Evolutionary conservation across 1,140 invertebrate genomes (phyloP), one percentile per base, ranked within the genome.

Genomic region (Hetaerina americana): DNA sequence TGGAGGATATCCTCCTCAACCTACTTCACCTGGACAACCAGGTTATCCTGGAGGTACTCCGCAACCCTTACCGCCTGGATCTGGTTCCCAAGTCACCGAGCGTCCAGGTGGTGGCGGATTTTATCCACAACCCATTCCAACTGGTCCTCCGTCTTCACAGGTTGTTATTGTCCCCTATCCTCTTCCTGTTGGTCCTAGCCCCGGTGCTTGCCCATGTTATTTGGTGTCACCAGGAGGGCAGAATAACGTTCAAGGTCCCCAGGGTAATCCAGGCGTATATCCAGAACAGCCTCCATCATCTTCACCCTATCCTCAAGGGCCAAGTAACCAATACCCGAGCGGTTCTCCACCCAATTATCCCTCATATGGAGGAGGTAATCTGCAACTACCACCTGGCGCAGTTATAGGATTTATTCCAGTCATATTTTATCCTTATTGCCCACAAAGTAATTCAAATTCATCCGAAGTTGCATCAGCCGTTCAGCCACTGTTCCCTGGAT

Each of bases 381-480:
- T n/a, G 3, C 40, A 57, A 57, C 40, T 57, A 3, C 40, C 40
- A 57, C 3, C 40, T 57, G 40, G 40, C 22, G 40, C 40, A 2
- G 40, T 57, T n/a, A 10, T 57, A 27, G 86, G 84, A 66, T 87
- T 85, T 74, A 80, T 87, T 27, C 86, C 86, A 3, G 85, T 87
- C 6, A 79, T 87, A 1, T 87, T 87, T 73, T 81, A 85, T 68
- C 86, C 86, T 0, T 85, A 82, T 74, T 87, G 86, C 75, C 84
- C 84, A 0, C 83, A 83, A 26, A 81, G 81, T 68, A 57, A 57
- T 10, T 73, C 76, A 5, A 57, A 57, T 10, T 73, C 76, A 5
- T 77, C 77, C 5, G 79, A 82, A 31, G 70, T 68, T 10, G 80
- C 81, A 73, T 77, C 82, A 71, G 80, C 77, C 27, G 82, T 85